Percentiles rank a stretch among this genome's conserved stretches.
Evolutionary conservation across 2,797 vertebrate species (phyloP).

Genomic region (Dromococcyx pavoninus): DNA sequence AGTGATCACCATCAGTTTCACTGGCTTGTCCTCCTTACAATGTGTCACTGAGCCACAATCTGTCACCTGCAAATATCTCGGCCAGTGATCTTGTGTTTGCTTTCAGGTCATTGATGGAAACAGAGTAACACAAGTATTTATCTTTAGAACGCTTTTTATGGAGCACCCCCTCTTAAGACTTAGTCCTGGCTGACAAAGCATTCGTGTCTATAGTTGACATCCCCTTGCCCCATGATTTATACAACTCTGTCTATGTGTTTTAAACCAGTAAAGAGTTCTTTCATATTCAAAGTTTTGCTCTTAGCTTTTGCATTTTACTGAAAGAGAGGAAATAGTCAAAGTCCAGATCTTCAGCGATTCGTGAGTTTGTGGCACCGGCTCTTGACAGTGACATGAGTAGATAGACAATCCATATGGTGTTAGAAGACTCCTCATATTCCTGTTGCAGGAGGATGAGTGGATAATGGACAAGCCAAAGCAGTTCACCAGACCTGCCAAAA

Average conservation of each 20-base stretch:
- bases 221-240: not conserved
- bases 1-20: not conserved
- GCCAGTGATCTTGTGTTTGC: not conserved
- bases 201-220: fast-evolving
- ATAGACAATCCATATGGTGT: not conserved
- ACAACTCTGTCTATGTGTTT: not conserved
- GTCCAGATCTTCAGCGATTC: not conserved
- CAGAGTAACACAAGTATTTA: not conserved
- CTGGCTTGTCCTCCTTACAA: not conserved
- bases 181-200: not conserved
- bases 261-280: not conserved
- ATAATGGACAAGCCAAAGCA: not conserved
- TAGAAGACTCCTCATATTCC: not conserved
- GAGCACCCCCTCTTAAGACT: not conserved
- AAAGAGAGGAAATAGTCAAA: not conserved
- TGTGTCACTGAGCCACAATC: not conserved
- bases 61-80: not conserved
- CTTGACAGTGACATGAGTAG: not conserved
- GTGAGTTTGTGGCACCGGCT: not conserved
- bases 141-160: not conserved
- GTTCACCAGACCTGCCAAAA: not conserved
- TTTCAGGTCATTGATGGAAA: not conserved
- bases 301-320: not conserved
- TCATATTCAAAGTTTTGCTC: not conserved
- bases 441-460: not conserved